These are phyloP conservation scores for Austrofundulus limnaeus DNA, from an alignment of 2,113 vertebrate genomes.

Conservation along the genomic window DNA sequence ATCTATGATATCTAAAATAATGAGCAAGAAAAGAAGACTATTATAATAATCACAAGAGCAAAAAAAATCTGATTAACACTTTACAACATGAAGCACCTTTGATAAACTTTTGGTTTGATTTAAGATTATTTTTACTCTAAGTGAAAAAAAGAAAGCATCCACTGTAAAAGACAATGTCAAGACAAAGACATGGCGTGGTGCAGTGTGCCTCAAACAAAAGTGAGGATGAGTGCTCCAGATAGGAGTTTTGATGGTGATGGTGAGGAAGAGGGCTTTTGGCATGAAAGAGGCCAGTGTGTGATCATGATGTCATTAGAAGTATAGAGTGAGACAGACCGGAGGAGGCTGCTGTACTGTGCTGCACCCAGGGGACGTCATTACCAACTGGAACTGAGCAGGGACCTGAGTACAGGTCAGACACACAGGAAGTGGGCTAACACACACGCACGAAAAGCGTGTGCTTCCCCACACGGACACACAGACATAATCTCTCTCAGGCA, in stretches of 20 bases:
- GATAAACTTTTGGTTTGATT: conserved; percentile 18
- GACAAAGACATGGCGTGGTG: conserved; percentile 29
- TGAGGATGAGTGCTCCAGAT: conserved; percentile 25
- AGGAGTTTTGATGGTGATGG: conserved; percentile 56
- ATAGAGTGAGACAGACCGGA: conserved; percentile 73
- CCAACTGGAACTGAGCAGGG: conserved; percentile 68
- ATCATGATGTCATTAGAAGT: conserved; percentile 79
- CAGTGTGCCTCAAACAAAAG: conserved; percentile 8
- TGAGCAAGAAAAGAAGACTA: too few relatives aligned
- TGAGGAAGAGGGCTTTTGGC: conserved; percentile 70
- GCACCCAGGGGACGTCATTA: conserved; percentile 78
- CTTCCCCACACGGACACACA: conserved; percentile 17
- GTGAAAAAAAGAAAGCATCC: conserved; percentile 19
- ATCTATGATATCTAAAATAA: too few relatives aligned
- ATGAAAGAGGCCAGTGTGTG: conserved; percentile 70
- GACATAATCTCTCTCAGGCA: conserved; percentile 30
- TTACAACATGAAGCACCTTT: conserved; percentile 3
- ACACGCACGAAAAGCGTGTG: conserved; percentile 7
- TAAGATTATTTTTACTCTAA: conserved; percentile 6
- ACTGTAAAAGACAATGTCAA: conserved; percentile 34
- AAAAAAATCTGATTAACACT: too few relatives aligned
- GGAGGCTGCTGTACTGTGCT: conserved; percentile 58
- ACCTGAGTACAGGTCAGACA: conserved; percentile 71
- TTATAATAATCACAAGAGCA: too few relatives aligned
- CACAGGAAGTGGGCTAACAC: conserved; percentile 54